Base-by-base conservation (phyloP, 2,888 invertebrate genomes). In the Cryptosula pallasiana region DNA sequence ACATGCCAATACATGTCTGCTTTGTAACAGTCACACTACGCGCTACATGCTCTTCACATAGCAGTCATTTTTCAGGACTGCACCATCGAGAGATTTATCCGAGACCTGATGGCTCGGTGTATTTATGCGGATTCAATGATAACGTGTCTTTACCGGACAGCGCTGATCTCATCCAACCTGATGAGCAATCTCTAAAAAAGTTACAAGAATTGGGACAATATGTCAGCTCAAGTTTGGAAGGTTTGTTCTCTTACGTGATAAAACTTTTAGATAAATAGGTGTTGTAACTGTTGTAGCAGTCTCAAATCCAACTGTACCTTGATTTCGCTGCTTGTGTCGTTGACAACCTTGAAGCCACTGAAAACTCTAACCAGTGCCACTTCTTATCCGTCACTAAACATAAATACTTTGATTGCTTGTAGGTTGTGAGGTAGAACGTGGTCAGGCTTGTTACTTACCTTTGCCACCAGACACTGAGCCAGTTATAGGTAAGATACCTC, bases 31-130 rank as follows among this genome's bases (percentile, higher is more conserved):
- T n/a, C n/a, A n/a, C n/a, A n/a, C n/a, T n/a, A n/a, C n/a, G n/a
- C n/a, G n/a, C n/a, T n/a, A n/a, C n/a, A n/a, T n/a, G n/a, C n/a
- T n/a, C n/a, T n/a, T n/a, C n/a, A n/a, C n/a, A n/a, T n/a, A n/a
- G n/a, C n/a, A n/a, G n/a, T n/a, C n/a, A n/a, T 5, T 25, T 57
- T 32, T 69, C 29, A 69, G 55, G 69, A 13, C 9, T 5, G 3
- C 27, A 36, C 45, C 5, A 71, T 35, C 77, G 76, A n/a, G 77
- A 77, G 69, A 73, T 77, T 0, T 77, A 77, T 73, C 76, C 77
- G 13, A 57, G 77, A 16, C 76, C 77, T 3, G 77, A 77, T 71
- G 77, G 77, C 13, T 71, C 73, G 0, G 76, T 77, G 13, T 77
- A 77, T 63, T 27, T 75, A 0, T 77, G 77, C 55, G 77, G 77